A percentile compares a stretch with the other conserved stretches of the same genome.
Evolutionary conservation across 2,113 vertebrate genomes (phyloP).

Genomic region (Pelmatolapia mariae): DNA sequence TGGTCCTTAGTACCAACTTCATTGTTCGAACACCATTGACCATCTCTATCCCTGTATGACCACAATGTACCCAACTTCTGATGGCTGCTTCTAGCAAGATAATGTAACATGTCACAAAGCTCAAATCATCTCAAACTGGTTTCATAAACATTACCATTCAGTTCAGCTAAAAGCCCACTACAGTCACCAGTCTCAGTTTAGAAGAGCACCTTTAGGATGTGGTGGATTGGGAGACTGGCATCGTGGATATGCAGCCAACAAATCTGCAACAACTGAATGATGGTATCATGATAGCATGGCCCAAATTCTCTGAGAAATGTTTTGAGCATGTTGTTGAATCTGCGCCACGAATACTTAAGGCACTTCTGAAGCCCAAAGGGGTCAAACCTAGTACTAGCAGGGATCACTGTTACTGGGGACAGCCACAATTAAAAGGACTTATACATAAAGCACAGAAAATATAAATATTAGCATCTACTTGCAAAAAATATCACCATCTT

Average conservation of each 20-base stretch:
- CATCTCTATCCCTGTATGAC: neutral
- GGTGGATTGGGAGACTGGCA: neutral
- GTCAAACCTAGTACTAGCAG: neutral
- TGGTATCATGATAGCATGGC: neutral
- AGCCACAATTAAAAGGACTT: neutral
- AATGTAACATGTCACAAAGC: neutral
- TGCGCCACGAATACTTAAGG: neutral
- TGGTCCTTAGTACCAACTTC: neutral
- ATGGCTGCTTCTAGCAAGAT: neutral
- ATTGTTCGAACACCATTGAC: neutral
- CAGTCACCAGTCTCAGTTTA: neutral
- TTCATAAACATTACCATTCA: neutral
- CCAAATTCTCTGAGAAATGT: neutral
- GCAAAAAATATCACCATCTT: neutral
- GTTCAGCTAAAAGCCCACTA: neutral
- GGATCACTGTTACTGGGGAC: rapidly evolving
- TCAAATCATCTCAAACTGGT: neutral
- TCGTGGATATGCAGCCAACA: neutral
- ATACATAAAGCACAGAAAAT: neutral
- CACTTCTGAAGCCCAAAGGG: neutral
- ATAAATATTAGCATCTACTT: neutral
- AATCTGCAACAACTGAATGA: neutral
- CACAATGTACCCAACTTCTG: neutral
- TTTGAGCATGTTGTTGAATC: neutral
- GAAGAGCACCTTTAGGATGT: neutral